These are phyloP conservation scores for Hyposmocoma kahamanoa DNA, from an alignment of 1,140 invertebrate species.

Conservation along the genomic window DNA sequence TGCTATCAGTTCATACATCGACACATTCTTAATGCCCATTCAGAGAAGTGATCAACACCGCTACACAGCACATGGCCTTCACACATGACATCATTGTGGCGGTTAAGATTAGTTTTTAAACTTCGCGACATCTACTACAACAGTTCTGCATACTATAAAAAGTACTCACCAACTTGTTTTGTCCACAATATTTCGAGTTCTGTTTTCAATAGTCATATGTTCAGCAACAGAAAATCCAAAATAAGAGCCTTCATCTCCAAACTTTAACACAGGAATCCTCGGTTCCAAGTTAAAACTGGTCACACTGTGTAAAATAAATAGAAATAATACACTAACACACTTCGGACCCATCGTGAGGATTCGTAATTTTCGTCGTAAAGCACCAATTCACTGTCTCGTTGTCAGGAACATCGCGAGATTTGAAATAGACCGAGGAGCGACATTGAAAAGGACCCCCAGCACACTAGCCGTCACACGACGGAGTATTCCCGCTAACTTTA, in stretches of 20 bases:
- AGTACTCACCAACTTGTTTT: constrained; percentile 77
- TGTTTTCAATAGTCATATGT: constrained; percentile 81
- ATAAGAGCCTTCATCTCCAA: constrained; percentile 81
- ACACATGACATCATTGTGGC: constrained; percentile 57
- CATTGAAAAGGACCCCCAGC: constrained; percentile 48
- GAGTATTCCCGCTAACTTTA: constrained; percentile 49
- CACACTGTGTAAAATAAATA: constrained; percentile 59
- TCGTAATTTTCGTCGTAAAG: constrained; percentile 40
- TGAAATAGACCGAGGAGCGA: constrained; percentile 27
- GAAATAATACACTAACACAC: constrained; percentile 52
- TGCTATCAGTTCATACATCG: constrained; percentile 33
- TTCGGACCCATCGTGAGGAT: constrained; percentile 45
- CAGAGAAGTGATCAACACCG: constrained; percentile 36
- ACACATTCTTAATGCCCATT: constrained; percentile 33
- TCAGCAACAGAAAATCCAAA: constrained; percentile 93
- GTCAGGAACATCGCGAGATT: constrained; percentile 66
- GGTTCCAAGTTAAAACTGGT: constrained; percentile 87
- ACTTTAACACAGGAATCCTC: constrained; percentile 87
- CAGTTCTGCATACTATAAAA: background rate
- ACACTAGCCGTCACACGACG: constrained; percentile 54
- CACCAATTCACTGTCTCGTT: constrained; percentile 53
- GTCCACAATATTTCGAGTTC: constrained; percentile 46
- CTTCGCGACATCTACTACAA: background rate
- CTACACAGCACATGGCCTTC: constrained; percentile 60
- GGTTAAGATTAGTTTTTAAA: constrained; percentile 24